A percentile compares a stretch with the other conserved stretches of the same genome.
These are phyloP conservation scores for Furcula furcula DNA, from an alignment of 2,888 invertebrate species.

Conservation along the genomic window DNA sequence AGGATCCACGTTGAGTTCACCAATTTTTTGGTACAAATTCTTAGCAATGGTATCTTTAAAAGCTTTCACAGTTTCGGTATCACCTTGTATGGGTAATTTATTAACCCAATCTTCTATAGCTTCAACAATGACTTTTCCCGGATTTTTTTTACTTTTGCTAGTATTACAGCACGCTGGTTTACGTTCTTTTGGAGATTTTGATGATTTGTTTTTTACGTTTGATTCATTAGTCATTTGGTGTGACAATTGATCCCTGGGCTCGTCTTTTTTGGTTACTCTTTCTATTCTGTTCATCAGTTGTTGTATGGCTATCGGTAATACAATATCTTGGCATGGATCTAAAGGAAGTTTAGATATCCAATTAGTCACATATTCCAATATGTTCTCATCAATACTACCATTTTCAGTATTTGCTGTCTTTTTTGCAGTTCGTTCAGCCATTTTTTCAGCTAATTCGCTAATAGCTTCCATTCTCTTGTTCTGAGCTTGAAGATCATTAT, in stretches of 20 bases:
- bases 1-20: constrained; percentile 47
- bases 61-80: constrained; percentile 23
- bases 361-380: constrained; percentile 36
- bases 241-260: not conserved
- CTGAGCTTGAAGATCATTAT: constrained; percentile 21
- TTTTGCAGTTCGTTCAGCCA: constrained; percentile 30
- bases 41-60: constrained; percentile 42
- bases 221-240: constrained; percentile 1
- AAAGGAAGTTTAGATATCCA: constrained; percentile 52
- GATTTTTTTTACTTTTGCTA: constrained; percentile 15
- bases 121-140: constrained; percentile 39
- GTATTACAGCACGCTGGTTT: constrained; percentile 4
- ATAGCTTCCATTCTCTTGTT: constrained; percentile 37
- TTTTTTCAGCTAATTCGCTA: constrained; percentile 45
- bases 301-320: constrained; percentile 34
- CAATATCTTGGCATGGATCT: constrained; percentile 33
- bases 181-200: constrained; percentile 4
- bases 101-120: constrained; percentile 54
- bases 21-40: constrained; percentile 49
- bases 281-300: constrained; percentile 50
- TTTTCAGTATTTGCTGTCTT: constrained; percentile 22
- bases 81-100: constrained; percentile 40
- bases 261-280: constrained; percentile 20
- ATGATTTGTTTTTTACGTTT: constrained; percentile 1
- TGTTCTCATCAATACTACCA: constrained; percentile 22